Base-by-base conservation (phyloP, 2,797 vertebrate genomes). In the Prunella strophiata region DNA sequence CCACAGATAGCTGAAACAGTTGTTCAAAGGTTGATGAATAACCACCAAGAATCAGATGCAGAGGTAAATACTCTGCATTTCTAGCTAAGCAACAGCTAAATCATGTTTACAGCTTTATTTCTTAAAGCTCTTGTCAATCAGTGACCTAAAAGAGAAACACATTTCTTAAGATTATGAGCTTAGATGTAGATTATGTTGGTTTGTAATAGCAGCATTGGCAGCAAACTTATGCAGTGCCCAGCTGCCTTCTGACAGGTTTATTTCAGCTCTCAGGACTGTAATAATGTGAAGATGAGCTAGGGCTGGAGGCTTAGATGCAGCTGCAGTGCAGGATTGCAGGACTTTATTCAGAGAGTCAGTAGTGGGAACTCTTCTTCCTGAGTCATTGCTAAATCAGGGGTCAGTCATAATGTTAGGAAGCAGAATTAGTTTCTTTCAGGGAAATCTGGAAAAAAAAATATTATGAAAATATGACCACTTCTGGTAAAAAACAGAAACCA, bases 1-100 rank as follows among this genome's bases (percentile, higher is more conserved):
- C 97, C 98, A 38, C 97, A 98, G 96, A 97, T 98, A 67, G 97
- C 96, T 82, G 97, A 99, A 94, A 97, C 91, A 5, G 98, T 98
- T 96, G 85, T 97, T 55, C 98, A 98, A 85, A 97, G 86, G 90
- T 93, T 99, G 93, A 98, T 98, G 98, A 97, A 98, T 83, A 96
- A 96, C 90, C 95, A 95, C 62, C 96, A 97, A 65, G 97, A 98
- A 68, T 85, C 65, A 15, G 94, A 98, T 51, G 83, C 85, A 68
- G 96, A 98, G 97, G 98, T 98, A 93, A 5, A 58, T 71, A 63
- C 48, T 88, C 52, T 89, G 29, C 52, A 86, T 75, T 89, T 93
- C 34, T 91, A 48, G 61, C 48, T 15, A 50, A 88, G 58, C 25
- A 89, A 58, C 50, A 79, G 50, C 38, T 91, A 82, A 86, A 76